Conservation (phyloP, 2,113 vertebrate genomes). For the Nothoprocta perdicaria region DNA sequence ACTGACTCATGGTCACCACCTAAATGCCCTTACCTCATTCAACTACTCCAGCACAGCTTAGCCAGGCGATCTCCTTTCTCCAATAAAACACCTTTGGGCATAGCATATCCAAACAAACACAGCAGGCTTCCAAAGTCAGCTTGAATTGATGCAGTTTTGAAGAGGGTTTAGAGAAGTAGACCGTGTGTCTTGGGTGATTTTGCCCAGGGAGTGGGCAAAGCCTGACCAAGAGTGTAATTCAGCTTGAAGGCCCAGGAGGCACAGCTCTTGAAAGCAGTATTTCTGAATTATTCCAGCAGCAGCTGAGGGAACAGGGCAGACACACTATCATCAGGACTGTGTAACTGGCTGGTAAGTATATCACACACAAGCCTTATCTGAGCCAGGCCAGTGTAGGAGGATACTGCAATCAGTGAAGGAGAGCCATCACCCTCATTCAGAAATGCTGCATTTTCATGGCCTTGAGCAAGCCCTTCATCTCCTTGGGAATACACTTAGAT, state of each 20-base stretch:
- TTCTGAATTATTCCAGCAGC: not conserved
- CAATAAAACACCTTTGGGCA: not conserved
- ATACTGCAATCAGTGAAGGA: not conserved
- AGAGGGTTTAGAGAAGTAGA: not conserved
- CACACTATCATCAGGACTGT: not conserved
- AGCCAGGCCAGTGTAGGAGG: not conserved
- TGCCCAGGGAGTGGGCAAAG: not conserved
- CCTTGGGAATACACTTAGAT: not conserved
- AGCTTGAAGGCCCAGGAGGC: not conserved
- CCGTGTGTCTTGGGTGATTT: not conserved
- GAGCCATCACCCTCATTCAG: not conserved
- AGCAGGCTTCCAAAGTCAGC: accelerated
- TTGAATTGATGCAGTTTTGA: not conserved
- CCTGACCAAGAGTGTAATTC: slow-evolving; percentile 7
- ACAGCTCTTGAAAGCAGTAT: not conserved
- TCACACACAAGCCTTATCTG: not conserved
- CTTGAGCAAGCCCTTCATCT: not conserved
- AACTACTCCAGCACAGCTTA: not conserved
- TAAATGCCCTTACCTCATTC: not conserved
- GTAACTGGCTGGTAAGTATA: not conserved
- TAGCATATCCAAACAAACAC: not conserved
- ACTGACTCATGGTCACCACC: accelerated
- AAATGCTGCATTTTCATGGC: not conserved
- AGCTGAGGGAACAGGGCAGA: not conserved
- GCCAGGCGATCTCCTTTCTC: not conserved